These are phyloP conservation scores for Limanda limanda DNA, from an alignment of 2,113 vertebrate species.

Conservation along the genomic window DNA sequence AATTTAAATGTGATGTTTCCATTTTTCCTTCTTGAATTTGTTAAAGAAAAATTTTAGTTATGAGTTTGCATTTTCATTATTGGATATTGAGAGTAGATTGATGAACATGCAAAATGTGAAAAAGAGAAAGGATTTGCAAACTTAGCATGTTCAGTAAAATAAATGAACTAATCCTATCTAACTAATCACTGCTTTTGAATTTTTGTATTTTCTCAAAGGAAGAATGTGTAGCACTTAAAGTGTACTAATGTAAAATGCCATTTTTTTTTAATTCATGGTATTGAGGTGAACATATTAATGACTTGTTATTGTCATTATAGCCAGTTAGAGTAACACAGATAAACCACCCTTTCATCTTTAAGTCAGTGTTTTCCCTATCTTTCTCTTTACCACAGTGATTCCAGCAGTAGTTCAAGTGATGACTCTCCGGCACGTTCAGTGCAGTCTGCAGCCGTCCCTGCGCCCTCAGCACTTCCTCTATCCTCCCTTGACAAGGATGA, in stretches of 20 bases:
- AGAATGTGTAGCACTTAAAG: too few species aligned
- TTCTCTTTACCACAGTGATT: constrained; percentile 86
- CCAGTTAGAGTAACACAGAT: background rate
- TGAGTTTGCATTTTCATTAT: background rate
- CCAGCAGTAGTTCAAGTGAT: constrained; percentile 97
- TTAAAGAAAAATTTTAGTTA: background rate
- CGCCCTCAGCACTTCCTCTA: constrained; percentile 91
- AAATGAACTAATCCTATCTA: background rate
- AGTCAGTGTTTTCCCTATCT: constrained; percentile 10
- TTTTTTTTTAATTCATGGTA: too few species aligned
- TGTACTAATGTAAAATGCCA: too few species aligned
- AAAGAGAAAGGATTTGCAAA: too few species aligned
- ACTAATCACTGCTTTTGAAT: too few species aligned
- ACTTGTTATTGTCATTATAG: background rate
- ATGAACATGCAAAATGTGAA: too few species aligned
- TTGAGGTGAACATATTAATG: background rate
- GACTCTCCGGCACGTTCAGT: constrained; percentile 96
- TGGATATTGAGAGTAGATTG: background rate
- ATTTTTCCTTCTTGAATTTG: background rate
- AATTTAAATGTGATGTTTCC: background rate
- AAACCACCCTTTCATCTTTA: background rate
- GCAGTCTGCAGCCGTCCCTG: constrained; percentile 95
- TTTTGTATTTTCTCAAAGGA: too few species aligned
- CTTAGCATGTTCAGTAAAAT: background rate
- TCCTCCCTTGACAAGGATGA: constrained; percentile 96